Percentiles rank a stretch among this genome's conserved stretches.
Conservation (phyloP, 2,113 vertebrate genomes). For the Tragelaphus buxtoni region DNA sequence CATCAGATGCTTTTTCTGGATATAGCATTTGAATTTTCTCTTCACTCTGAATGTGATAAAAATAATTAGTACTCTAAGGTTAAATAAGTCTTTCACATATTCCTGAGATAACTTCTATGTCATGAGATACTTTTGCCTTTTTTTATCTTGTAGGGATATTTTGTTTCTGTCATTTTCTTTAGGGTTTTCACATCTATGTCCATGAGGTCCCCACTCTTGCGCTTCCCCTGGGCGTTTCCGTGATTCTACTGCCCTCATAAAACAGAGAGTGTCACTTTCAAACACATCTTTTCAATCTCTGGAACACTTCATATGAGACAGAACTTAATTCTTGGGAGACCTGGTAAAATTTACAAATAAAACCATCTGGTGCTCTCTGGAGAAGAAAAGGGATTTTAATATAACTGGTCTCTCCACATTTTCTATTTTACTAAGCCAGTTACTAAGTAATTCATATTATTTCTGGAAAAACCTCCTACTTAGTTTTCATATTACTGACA, state of each 20-base stretch:
- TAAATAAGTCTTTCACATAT: not conserved
- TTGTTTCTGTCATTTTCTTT: not conserved
- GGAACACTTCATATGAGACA: rapidly evolving
- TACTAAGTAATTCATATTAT: not conserved
- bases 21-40: not conserved
- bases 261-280: rapidly evolving
- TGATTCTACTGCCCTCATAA: rapidly evolving
- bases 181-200: no score
- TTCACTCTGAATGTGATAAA: not conserved
- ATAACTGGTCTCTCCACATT: not conserved
- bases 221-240: not conserved
- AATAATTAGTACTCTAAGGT: not conserved
- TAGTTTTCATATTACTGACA: rapidly evolving
- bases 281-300: not conserved
- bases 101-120: no score
- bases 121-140: no score
- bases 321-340: not conserved
- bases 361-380: not conserved
- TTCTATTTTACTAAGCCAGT: not conserved
- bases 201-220: not conserved
- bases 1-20: not conserved
- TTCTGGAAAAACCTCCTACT: not conserved
- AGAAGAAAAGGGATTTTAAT: no score
- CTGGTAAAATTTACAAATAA: not conserved
- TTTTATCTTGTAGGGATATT: not conserved